phyloP scores from a whole-genome alignment of 2,113 vertebrate species.

The Coturnix japonica region DNA sequence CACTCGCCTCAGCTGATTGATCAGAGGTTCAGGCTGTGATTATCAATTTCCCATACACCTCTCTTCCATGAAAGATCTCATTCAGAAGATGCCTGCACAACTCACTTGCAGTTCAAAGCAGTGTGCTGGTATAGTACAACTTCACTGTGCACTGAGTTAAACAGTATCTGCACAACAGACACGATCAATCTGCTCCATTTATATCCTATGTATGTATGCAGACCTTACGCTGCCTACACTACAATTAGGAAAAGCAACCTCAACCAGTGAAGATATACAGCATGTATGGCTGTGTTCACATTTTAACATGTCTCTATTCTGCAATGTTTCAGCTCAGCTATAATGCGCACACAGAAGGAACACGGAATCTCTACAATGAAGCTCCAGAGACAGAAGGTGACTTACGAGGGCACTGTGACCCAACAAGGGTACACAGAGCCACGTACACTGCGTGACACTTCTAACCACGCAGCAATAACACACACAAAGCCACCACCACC shows the following conservation, averaged over 20 bases:
- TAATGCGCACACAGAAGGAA: neutral
- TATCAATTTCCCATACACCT: too few relatives aligned
- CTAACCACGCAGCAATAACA: neutral
- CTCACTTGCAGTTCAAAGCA: neutral
- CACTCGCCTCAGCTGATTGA: too few relatives aligned
- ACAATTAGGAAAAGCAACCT: neutral
- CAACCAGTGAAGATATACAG: neutral
- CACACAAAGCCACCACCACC: neutral
- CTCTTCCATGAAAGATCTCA: slow-evolving; percentile 24
- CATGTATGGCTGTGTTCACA: too few relatives aligned
- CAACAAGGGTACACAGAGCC: slow-evolving; percentile 6
- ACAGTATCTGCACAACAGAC: slow-evolving; percentile 3
- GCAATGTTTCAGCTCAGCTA: neutral
- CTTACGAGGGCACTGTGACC: slow-evolving; percentile 44
- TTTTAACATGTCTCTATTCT: neutral
- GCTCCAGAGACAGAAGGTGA: neutral
- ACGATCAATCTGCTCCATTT: neutral
- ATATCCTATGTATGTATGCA: neutral
- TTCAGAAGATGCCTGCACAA: neutral
- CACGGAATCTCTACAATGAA: neutral
- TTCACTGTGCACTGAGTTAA: neutral
- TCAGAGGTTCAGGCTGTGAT: too few relatives aligned
- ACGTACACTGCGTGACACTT: neutral
- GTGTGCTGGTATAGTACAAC: neutral
- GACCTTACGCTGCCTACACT: neutral